Percentiles rank a stretch among this genome's conserved stretches.
Evolutionary conservation across 1,140 invertebrate species (phyloP).

Genomic region (Drepana arcuata): DNA sequence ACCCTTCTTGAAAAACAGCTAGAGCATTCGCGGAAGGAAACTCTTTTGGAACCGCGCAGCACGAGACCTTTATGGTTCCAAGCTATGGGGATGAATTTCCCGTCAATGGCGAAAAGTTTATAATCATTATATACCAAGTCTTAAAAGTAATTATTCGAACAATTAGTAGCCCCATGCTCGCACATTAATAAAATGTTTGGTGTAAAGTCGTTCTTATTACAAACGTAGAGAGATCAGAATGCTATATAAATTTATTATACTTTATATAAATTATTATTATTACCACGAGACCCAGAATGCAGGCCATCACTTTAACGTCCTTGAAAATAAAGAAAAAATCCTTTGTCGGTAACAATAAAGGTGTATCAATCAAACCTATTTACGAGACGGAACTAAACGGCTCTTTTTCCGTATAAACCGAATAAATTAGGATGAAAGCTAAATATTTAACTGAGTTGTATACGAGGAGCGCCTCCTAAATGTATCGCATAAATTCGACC

Average conservation of each 20-base stretch:
- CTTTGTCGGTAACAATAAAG: constrained; percentile 25
- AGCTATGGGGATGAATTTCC: no score
- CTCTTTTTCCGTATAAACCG: constrained; percentile 52
- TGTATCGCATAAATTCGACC: constrained; percentile 64
- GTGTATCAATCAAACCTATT: constrained; percentile 50
- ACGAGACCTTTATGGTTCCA: no score
- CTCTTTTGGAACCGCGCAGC: no score
- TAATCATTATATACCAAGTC: no score
- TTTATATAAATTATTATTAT: not conserved
- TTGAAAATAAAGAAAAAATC: not conserved
- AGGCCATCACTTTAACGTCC: constrained; percentile 1
- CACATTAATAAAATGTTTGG: not conserved
- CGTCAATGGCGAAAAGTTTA: no score
- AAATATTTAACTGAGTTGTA: constrained; percentile 64
- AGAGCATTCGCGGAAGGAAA: no score
- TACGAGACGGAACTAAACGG: constrained; percentile 54
- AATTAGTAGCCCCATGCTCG: no score
- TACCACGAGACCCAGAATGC: not conserved
- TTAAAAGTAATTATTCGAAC: no score
- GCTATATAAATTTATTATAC: not conserved
- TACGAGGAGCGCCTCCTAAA: constrained; percentile 59
- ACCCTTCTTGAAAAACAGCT: no score
- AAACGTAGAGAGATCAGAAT: not conserved
- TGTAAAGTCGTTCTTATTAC: not conserved
- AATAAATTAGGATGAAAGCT: constrained; percentile 63